A percentile compares a stretch with the other conserved stretches of the same genome.
These are phyloP conservation scores for Aurelia sp. DNA, from an alignment of 30 jellyfish, hydroid and myxozoan species.

Conservation along the genomic window DNA sequence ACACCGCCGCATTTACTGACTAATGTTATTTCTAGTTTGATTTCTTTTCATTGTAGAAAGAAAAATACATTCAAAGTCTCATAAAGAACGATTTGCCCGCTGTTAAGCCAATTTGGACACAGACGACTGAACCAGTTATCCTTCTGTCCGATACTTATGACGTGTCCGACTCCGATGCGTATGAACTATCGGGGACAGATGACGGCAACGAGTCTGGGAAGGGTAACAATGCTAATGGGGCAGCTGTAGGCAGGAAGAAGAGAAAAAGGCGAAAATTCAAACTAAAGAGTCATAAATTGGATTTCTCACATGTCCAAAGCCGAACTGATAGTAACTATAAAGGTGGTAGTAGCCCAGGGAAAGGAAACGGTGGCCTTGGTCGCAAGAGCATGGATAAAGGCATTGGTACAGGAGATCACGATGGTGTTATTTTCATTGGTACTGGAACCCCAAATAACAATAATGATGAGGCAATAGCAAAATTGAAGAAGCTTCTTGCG, in stretches of 20 bases:
- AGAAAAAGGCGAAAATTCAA: slow-evolving; percentile 23
- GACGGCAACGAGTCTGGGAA: slow-evolving; percentile 13
- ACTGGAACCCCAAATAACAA: slow-evolving; percentile 11
- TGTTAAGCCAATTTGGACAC: slow-evolving; percentile 61
- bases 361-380: background rate
- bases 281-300: slow-evolving; percentile 39
- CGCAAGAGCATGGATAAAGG: background rate
- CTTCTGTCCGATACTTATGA: slow-evolving; percentile 47
- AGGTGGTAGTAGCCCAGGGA: no score
- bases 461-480: slow-evolving; percentile 29
- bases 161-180: background rate
- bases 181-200: no score
- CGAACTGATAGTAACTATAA: slow-evolving; percentile 50
- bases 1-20: no score
- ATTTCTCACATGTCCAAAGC: slow-evolving; percentile 56
- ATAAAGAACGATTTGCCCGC: slow-evolving; percentile 35
- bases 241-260: slow-evolving; percentile 8
- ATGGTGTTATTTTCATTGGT: slow-evolving; percentile 3
- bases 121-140: slow-evolving; percentile 49
- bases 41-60: slow-evolving; percentile 24
- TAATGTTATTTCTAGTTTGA: no score
- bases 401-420: background rate
- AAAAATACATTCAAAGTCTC: slow-evolving; percentile 30
- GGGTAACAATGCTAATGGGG: slow-evolving; percentile 13
- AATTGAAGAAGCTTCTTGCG: slow-evolving; percentile 25